These are phyloP conservation scores for Panagrolaimus sp. DNA, from an alignment of 1,140 invertebrate genomes.

Conservation along the genomic window DNA sequence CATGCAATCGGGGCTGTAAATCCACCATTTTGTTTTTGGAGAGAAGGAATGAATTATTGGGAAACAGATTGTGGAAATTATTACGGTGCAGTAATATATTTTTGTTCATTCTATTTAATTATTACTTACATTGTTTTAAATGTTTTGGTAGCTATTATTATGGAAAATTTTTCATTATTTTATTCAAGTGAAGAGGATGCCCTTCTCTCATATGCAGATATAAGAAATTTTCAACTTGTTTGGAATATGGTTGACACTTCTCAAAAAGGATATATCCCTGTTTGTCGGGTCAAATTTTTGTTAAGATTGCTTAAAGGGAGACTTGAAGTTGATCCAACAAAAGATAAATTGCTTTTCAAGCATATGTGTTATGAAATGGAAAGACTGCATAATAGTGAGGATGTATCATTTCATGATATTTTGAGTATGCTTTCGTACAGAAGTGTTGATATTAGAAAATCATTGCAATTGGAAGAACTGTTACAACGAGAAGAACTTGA, in stretches of 20 bases:
- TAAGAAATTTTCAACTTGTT: constrained; percentile 97
- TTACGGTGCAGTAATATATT: constrained; percentile 81
- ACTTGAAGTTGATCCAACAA: constrained; percentile 93
- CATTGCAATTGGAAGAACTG: constrained; percentile 92
- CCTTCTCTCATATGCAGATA: constrained; percentile 81
- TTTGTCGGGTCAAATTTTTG: constrained; percentile 71
- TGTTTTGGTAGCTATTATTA: constrained; percentile 97
- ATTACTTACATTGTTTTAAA: constrained; percentile 99
- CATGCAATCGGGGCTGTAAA: constrained; percentile 64
- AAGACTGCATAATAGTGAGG: constrained; percentile 92
- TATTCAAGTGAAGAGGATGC: constrained; percentile 99
- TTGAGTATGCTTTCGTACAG: constrained; percentile 98
- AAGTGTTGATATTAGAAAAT: constrained; percentile 96
- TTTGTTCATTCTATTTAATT: constrained; percentile 99
- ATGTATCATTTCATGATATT: constrained; percentile 99
- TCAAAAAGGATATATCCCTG: constrained; percentile 87
- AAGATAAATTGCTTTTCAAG: constrained; percentile 91
- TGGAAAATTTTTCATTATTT: constrained; percentile 99
- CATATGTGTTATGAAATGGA: constrained; percentile 99
- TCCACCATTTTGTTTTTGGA: constrained; percentile 80
- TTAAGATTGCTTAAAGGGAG: constrained; percentile 70
- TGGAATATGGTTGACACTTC: constrained; percentile 99
- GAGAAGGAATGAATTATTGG: constrained; percentile 88
- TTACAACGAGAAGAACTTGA: constrained; percentile 95
- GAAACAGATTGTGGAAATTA: constrained; percentile 83